These are phyloP conservation scores for Erinaceus europaeus DNA, from an alignment of 2,113 vertebrate genomes.

Conservation along the genomic window DNA sequence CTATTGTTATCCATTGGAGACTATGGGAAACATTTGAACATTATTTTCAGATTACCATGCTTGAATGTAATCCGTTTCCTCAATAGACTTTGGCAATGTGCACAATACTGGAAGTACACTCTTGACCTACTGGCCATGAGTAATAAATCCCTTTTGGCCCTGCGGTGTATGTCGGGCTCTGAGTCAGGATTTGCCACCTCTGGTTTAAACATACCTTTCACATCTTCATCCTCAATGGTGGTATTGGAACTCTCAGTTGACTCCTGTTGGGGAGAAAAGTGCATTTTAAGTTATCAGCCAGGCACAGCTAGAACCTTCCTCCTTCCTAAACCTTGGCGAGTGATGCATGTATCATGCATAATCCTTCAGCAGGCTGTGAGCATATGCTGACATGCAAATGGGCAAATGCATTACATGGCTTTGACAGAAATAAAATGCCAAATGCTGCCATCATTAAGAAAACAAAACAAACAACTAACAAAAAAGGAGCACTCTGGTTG, in stretches of 20 bases:
- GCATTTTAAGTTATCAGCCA: conserved; percentile 38
- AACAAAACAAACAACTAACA: neutral
- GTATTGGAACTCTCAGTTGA: conserved; percentile 97
- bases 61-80: neutral
- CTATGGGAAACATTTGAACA: neutral
- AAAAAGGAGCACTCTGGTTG: conserved; percentile 59
- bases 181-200: neutral
- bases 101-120: no score
- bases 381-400: conserved; percentile 79
- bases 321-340: neutral
- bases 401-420: conserved; percentile 65
- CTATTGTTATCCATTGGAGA: neutral
- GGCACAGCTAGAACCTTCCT: neutral
- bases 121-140: no score
- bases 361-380: conserved; percentile 73
- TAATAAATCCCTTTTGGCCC: no score
- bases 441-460: conserved; percentile 51
- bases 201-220: conserved; percentile 90
- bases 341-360: conserved; percentile 81
- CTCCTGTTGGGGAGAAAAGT: conserved; percentile 87
- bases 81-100: neutral
- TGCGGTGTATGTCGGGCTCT: neutral
- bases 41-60: neutral
- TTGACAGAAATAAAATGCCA: conserved; percentile 50
- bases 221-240: conserved; percentile 97